phyloP scores from a whole-genome alignment of 2,888 invertebrate genomes.

The Lasioglossum leucozonium region DNA sequence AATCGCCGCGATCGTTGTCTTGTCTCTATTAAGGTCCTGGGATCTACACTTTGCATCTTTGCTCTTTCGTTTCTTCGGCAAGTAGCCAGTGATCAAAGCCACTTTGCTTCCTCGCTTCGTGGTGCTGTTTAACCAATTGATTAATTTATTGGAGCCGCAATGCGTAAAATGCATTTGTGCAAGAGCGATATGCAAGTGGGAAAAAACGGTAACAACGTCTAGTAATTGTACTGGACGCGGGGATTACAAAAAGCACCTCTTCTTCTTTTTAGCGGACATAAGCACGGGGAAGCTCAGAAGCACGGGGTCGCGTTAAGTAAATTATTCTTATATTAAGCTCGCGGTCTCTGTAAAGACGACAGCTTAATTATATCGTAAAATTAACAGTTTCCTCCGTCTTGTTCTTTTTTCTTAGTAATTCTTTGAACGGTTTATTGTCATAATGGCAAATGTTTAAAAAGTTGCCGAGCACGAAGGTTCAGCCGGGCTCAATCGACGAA shows the following conservation, averaged over 20 bases:
- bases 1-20: background rate
- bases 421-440: background rate
- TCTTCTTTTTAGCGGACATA: background rate
- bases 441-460: background rate
- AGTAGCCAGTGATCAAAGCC: background rate
- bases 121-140: background rate
- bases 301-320: background rate
- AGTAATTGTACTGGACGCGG: background rate
- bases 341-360: background rate
- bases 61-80: background rate
- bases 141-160: background rate
- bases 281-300: background rate
- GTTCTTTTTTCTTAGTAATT: background rate
- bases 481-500: background rate
- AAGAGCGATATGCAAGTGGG: background rate
- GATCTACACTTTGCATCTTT: background rate
- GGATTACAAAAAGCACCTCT: constrained; percentile 12
- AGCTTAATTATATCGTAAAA: background rate
- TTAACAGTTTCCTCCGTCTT: background rate
- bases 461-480: background rate
- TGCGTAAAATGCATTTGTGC: background rate
- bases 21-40: background rate
- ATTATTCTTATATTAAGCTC: constrained; percentile 6
- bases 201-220: background rate
- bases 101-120: background rate